phyloP scores from a whole-genome alignment of 1,140 invertebrate genomes.

The Chironomus tepperi region DNA sequence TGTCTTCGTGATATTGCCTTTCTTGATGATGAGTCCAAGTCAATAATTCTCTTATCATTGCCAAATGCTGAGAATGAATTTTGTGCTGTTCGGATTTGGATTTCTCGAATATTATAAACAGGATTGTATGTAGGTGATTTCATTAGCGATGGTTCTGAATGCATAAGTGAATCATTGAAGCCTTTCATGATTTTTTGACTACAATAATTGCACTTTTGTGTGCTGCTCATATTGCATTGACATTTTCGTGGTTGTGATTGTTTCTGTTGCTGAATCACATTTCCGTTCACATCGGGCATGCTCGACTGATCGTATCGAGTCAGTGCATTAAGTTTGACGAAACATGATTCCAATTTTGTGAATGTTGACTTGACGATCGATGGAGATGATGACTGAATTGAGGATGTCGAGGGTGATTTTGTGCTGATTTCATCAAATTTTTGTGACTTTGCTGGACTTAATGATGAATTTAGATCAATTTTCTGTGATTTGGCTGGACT shows the following conservation, averaged over 20 bases:
- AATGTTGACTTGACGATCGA: neutral
- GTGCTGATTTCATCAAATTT: neutral
- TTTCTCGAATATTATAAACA: conserved; percentile 39
- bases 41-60: conserved; percentile 38
- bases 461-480: neutral
- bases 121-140: conserved; percentile 32
- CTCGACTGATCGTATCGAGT: neutral
- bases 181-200: neutral
- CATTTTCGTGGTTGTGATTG: neutral
- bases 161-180: neutral
- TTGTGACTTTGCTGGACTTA: neutral
- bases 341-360: neutral
- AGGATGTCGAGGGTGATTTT: neutral
- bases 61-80: conserved; percentile 39
- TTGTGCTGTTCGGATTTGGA: conserved; percentile 36
- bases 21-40: conserved; percentile 30
- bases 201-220: neutral
- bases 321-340: neutral
- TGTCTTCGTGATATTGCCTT: neutral
- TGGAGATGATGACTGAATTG: neutral
- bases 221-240: conserved; percentile 14
- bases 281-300: neutral
- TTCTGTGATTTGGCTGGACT: neutral
- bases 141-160: neutral
- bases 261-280: neutral